Conservation (phyloP, 2,797 vertebrate species). For the Hippocampus kuda region DNA sequence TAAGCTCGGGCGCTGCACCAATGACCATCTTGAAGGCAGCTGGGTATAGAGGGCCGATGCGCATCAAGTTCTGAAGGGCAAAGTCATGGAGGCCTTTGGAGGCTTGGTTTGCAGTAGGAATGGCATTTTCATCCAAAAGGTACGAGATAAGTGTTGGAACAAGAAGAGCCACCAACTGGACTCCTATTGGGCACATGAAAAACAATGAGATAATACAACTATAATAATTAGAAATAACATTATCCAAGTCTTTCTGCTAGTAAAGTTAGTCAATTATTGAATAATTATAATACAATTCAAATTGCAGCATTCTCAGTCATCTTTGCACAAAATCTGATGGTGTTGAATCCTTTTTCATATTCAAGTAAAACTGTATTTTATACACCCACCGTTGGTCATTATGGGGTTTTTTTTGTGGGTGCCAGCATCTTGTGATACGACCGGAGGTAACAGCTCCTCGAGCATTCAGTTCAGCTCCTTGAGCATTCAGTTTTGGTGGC, state of each 20-base stretch:
- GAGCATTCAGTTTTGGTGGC: too few species aligned
- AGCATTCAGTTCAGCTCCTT: too few species aligned
- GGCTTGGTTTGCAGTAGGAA: slow-evolving; percentile 72
- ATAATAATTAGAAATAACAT: neutral
- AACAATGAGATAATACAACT: neutral
- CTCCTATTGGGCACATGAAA: slow-evolving; percentile 62
- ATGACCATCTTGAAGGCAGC: slow-evolving; percentile 94
- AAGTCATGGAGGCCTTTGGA: slow-evolving; percentile 91
- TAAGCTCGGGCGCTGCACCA: slow-evolving; percentile 92
- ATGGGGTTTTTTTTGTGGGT: too few species aligned
- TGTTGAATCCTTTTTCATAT: neutral
- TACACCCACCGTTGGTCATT: too few species aligned
- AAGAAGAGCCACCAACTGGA: slow-evolving; percentile 88
- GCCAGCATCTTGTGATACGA: too few species aligned
- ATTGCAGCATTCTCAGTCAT: neutral
- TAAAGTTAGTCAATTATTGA: neutral
- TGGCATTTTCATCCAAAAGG: slow-evolving; percentile 85
- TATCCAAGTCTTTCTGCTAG: neutral
- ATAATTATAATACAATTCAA: neutral
- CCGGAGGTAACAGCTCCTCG: too few species aligned
- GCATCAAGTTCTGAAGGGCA: slow-evolving; percentile 94
- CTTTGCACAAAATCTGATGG: neutral
- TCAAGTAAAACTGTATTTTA: neutral
- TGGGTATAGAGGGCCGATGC: slow-evolving; percentile 92
- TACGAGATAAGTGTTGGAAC: slow-evolving; percentile 94